Conservation (phyloP, 1,140 invertebrate species). For the Holotrichia oblita region DNA sequence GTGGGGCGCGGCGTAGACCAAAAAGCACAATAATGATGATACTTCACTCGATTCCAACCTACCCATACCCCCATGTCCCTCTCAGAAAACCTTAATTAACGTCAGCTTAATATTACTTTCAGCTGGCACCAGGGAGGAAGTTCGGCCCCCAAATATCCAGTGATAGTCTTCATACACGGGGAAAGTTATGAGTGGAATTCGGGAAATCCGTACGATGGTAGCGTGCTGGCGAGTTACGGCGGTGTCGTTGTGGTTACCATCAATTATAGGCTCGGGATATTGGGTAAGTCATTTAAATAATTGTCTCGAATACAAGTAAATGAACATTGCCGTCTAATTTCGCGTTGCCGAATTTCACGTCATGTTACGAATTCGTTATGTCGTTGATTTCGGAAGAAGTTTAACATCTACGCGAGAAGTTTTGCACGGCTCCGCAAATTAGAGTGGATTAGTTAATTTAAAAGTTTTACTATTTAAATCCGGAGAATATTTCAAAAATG, state of each 20-base stretch:
- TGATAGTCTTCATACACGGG: slow-evolving; percentile 95
- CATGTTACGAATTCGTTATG: neutral
- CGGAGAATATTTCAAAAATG: too few relatives aligned
- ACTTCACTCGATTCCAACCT: slow-evolving; percentile 8
- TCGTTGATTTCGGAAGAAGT: neutral
- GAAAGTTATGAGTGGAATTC: slow-evolving; percentile 97
- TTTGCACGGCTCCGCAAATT: too few relatives aligned
- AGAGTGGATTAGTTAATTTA: neutral
- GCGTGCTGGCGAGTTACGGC: slow-evolving; percentile 89
- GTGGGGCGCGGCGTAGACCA: neutral
- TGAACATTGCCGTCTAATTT: slow-evolving; percentile 9
- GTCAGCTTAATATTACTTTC: slow-evolving; percentile 51
- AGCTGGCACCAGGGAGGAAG: slow-evolving; percentile 75
- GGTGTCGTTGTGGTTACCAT: slow-evolving; percentile 95
- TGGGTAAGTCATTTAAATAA: slow-evolving; percentile 76
- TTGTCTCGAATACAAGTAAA: slow-evolving; percentile 12
- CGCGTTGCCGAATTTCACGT: neutral
- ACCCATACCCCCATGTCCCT: neutral
- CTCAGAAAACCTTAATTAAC: slow-evolving; percentile 33
- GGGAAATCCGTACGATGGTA: slow-evolving; percentile 95
- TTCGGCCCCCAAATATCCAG: slow-evolving; percentile 75
- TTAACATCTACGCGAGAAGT: neutral
- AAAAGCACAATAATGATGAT: slow-evolving; percentile 28
- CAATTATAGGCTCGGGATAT: slow-evolving; percentile 95
- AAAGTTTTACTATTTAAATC: too few relatives aligned